Conservation (phyloP, 2,797 vertebrate genomes). For the Cottoperca gobio region DNA sequence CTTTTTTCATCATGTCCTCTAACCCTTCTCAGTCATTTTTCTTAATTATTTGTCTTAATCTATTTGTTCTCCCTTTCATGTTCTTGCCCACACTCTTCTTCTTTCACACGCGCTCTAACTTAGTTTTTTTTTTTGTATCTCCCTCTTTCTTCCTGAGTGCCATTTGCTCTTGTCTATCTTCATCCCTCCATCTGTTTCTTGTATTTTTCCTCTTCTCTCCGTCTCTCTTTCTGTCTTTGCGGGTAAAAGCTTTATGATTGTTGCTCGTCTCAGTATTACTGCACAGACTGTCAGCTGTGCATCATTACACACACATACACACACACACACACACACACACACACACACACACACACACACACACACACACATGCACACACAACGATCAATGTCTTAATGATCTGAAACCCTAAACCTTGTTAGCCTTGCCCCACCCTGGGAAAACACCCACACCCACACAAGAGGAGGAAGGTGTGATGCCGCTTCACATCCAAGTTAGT, state of each 20-base stretch:
- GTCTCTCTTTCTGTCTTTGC: constrained; percentile 42
- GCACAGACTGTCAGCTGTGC: constrained; percentile 27
- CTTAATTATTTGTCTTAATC: constrained; percentile 69
- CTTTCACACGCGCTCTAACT: constrained; percentile 12
- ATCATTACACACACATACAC: constrained; percentile 28
- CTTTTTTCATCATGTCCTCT: constrained; percentile 55
- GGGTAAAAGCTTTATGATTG: constrained; percentile 58
- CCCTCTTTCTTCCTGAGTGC: constrained; percentile 9
- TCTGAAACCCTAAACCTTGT: constrained; percentile 54
- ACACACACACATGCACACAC: neutral
- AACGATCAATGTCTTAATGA: constrained; percentile 88
- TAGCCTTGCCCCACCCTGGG: constrained; percentile 27
- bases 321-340: constrained; percentile 15
- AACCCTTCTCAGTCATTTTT: constrained; percentile 60
- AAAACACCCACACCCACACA: constrained; percentile 2
- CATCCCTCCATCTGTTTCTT: constrained; percentile 11
- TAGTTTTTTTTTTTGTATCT: constrained; percentile 26
- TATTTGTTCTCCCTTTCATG: constrained; percentile 47
- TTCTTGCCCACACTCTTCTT: constrained; percentile 33
- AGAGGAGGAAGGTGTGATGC: neutral
- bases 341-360: constrained; percentile 1
- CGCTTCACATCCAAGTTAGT: neutral
- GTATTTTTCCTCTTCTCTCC: neutral
- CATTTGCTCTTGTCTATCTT: constrained; percentile 5
- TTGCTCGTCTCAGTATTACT: constrained; percentile 33